Percentiles rank a stretch among this genome's conserved stretches.
These are phyloP conservation scores for Oegoconia quadripuncta DNA, from an alignment of 2,888 invertebrate species.

Conservation along the genomic window DNA sequence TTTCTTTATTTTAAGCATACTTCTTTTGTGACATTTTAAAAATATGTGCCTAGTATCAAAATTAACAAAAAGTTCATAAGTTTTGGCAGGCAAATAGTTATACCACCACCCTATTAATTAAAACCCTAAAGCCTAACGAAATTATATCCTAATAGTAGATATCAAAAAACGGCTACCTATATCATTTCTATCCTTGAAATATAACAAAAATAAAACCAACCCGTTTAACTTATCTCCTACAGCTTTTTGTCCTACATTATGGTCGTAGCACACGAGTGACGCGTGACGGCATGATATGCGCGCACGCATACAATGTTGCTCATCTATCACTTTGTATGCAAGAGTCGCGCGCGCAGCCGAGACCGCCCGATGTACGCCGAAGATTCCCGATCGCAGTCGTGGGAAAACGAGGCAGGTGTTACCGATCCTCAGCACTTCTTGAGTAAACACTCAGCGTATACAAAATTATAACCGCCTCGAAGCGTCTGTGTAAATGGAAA, in stretches of 20 bases:
- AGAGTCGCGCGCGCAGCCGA: conserved; percentile 51
- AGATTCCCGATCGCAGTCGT: conserved; percentile 62
- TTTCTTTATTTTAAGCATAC: neutral
- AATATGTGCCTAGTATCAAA: too few relatives aligned
- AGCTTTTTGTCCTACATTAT: neutral
- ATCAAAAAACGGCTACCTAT: too few relatives aligned
- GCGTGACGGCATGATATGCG: conserved; percentile 42
- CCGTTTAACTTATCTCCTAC: too few relatives aligned
- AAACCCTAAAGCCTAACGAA: too few relatives aligned
- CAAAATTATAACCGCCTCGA: conserved; percentile 76
- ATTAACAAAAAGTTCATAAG: too few relatives aligned
- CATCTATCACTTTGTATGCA: conserved; percentile 40
- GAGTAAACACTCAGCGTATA: conserved; percentile 77
- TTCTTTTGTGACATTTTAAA: neutral
- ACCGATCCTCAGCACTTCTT: conserved; percentile 74
- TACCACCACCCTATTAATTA: too few relatives aligned
- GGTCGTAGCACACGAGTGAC: conserved; percentile 26
- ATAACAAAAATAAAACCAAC: too few relatives aligned
- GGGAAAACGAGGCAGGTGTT: conserved; percentile 78
- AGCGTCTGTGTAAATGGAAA: conserved; percentile 77
- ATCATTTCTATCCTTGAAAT: too few relatives aligned
- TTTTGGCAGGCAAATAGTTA: too few relatives aligned
- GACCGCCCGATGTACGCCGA: conserved; percentile 44
- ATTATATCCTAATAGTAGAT: too few relatives aligned
- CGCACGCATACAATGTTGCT: conserved; percentile 32